Evolutionary conservation across 2,888 invertebrate species (phyloP), one percentile per base, ranked within the genome.

Genomic region (Drosophila peninsularis): DNA sequence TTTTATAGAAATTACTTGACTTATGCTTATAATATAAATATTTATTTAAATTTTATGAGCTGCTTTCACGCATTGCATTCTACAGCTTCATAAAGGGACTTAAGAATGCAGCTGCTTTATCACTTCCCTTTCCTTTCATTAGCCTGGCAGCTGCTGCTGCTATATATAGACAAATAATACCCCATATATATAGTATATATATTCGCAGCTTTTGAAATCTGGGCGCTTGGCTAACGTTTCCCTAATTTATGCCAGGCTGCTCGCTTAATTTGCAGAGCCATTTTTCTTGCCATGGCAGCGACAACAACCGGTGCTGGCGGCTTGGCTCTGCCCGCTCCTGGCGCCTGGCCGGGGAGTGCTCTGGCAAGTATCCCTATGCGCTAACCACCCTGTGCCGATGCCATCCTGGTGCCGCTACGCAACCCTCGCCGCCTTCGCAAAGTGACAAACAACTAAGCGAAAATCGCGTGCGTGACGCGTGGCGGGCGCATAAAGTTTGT

Each of bases 391-490:
- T 32, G 13, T 32, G 47, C 30, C 47, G 30, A 30, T 45, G n/a
- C n/a, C 45, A 27, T 27, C 27, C 27, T 10, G n/a, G 27, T 30
- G 21, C 21, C 14, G 13, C 13, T 19, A 11, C 30, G 9, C 19
- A 4, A 3, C 24, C 14, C 3, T 30, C 7, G 7, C 7, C 27
- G 6, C 17, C 10, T 36, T 11, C 36, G 27, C 62, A 78, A 87
- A 84, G 83, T 84, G 83, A 87, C 83, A 84, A 84, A 84, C 83
- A 87, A 84, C 83, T 84, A 82, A 84, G 85, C 83, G 83, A 84
- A 87, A 84, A 84, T 84, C 83, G 88, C 86, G 83, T 82, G 88
- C 84, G 86, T 88, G 84, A 88, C 83, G 88, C 88, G 86, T 85
- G 81, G 77, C 86, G 74, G 78, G 75, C 69, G 85, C 83, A 84